Evolutionary conservation across 2,113 vertebrate genomes (phyloP).

Genomic region (Mastomys coucha): DNA sequence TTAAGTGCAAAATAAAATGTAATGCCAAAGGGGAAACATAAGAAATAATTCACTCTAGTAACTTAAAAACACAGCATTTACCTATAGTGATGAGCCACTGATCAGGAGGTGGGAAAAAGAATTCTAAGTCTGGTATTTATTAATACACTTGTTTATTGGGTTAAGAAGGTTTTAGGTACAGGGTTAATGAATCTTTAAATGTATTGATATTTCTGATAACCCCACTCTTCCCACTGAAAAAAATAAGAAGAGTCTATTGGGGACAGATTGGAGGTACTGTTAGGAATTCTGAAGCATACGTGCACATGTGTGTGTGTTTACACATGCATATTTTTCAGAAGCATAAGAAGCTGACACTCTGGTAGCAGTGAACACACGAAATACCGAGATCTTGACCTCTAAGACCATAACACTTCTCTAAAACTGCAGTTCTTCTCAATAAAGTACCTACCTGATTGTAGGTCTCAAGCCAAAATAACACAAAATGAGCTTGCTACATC

Average conservation of each 20-base stretch:
- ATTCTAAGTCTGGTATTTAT: constrained; percentile 34
- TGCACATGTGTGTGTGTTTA: background rate
- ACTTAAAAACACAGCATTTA: constrained; percentile 30
- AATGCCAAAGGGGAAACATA: background rate
- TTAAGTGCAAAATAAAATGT: constrained; percentile 45
- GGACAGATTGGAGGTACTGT: background rate
- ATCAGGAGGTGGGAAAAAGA: background rate
- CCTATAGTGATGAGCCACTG: background rate
- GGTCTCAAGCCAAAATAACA: background rate
- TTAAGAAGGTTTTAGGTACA: background rate
- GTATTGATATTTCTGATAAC: constrained; percentile 25
- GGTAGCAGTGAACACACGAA: background rate
- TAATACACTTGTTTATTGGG: constrained; percentile 11
- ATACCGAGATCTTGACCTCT: background rate
- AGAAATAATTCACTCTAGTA: constrained; percentile 1
- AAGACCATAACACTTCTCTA: background rate
- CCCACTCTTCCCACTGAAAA: background rate
- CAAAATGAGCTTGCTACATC: background rate
- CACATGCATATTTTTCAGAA: background rate
- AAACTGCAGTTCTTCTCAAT: background rate
- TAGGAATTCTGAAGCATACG: background rate
- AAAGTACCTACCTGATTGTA: background rate
- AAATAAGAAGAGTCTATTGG: background rate
- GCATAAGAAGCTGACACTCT: background rate
- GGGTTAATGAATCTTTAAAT: constrained; percentile 5